Base-by-base conservation (phyloP, 2,113 vertebrate genomes). In the Neofelis nebulosa region DNA sequence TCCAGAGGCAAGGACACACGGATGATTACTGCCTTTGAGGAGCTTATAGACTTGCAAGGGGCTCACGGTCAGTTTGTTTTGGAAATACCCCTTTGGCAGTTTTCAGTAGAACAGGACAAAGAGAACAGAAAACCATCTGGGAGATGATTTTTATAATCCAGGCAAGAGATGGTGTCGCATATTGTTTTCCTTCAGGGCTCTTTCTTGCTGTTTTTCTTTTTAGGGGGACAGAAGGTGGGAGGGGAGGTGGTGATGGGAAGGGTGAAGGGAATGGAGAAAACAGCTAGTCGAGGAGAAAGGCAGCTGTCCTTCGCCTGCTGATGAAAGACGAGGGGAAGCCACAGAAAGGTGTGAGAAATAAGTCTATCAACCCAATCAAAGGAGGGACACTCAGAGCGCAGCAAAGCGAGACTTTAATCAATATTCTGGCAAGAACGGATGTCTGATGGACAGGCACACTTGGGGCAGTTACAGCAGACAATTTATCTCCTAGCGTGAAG, bases 51-150 rank as follows among this genome's bases (percentile, higher is more conserved):
- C 61, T 87, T 95, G 33, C 65, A 80, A 91, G 48, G 36, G 68
- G 81, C 29, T 71, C 91, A 25, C 6, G 23, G 55, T 81, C 68
- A 12, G 18, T 92, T 96, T 97, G 95, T 96, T 97, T 96, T 97
- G 92, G 83, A 98, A 98, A 96, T 96, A 96, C 2, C 55, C 95
- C 80, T 90, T 87, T 0, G n/a, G 95, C 88, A 38, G 50, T 95
- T 92, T 96, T 80, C 76, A 80, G 74, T 89, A 84, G 57, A 96
- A 83, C 27, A 29, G 23, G 29, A 57, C 85, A 57, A 71, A 82
- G 31, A 80, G 41, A 63, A 91, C 55, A 74, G 79, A 89, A 94
- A 87, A 7, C 23, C 86, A 78, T 85, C 68, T 96, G 94, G 63
- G 48, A 89, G 79, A 18, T 87, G 73, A 55, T 45, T 86, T 87